These are phyloP conservation scores for Fregetta grallaria DNA, from an alignment of 2,113 vertebrate species.

Conservation along the genomic window DNA sequence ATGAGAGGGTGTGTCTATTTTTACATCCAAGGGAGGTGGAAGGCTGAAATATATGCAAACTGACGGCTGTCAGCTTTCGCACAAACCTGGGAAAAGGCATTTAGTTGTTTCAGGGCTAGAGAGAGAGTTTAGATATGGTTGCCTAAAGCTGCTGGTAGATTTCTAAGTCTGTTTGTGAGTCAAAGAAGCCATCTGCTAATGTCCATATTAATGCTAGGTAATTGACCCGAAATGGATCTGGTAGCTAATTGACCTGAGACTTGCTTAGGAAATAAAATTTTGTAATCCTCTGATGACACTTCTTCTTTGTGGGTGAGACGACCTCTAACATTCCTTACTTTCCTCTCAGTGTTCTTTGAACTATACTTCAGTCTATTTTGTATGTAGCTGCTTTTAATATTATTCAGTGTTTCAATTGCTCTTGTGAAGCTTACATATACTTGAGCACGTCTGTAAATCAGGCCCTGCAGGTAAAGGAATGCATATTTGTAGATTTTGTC, in stretches of 20 bases:
- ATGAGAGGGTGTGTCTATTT: neutral
- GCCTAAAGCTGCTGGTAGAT: neutral
- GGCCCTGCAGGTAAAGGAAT: neutral
- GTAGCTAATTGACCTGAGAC: neutral
- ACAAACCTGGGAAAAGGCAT: neutral
- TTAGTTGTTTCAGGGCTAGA: neutral
- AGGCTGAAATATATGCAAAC: neutral
- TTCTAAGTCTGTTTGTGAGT: neutral
- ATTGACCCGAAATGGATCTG: neutral
- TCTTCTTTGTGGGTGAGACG: neutral
- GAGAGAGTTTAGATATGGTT: neutral
- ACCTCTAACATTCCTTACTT: neutral
- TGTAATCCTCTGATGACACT: neutral
- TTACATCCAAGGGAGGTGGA: neutral
- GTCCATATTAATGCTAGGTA: neutral
- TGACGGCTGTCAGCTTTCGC: neutral
- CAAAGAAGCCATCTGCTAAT: neutral
- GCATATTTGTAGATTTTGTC: neutral
- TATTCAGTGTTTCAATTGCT: neutral
- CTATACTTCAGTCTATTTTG: neutral
- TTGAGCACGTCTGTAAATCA: neutral
- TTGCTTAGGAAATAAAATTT: neutral
- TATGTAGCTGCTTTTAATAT: neutral
- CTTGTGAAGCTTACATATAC: neutral
- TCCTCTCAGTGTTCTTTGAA: neutral